These are phyloP conservation scores for Dermatophagoides farinae DNA, from an alignment of 1,140 invertebrate species.

Conservation along the genomic window DNA sequence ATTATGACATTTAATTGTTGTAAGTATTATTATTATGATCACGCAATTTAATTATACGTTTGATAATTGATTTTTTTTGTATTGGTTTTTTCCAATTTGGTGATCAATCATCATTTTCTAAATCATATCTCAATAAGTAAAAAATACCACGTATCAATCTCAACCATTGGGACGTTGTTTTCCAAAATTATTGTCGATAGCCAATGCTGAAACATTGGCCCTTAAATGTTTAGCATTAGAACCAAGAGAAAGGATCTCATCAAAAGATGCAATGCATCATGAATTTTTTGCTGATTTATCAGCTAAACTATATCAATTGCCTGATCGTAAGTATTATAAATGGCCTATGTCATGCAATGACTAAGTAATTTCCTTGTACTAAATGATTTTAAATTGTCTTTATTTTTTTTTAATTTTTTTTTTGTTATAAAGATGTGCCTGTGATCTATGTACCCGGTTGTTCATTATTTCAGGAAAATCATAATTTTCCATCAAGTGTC, in stretches of 20 bases:
- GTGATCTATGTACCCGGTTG: constrained; percentile 17
- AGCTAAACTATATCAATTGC: constrained; percentile 64
- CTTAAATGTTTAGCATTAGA: constrained; percentile 63
- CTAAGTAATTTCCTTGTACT: no score
- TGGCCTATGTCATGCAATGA: no score
- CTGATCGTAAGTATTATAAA: constrained; percentile 46
- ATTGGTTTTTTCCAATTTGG: not conserved
- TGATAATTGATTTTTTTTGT: constrained; percentile 54
- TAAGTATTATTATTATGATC: no score
- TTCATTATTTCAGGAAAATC: constrained; percentile 15
- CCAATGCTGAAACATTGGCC: constrained; percentile 68
- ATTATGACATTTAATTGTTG: not conserved
- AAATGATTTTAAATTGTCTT: not conserved
- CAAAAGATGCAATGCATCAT: constrained; percentile 65
- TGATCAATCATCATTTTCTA: not conserved
- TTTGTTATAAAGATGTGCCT: constrained; percentile 14
- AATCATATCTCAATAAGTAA: no score
- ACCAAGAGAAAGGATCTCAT: constrained; percentile 62
- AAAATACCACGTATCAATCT: constrained; percentile 45
- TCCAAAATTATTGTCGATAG: constrained; percentile 62
- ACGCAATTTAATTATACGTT: not conserved
- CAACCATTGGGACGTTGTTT: constrained; percentile 62
- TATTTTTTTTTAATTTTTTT: not conserved
- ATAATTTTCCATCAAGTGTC: constrained; percentile 17
- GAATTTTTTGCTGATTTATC: constrained; percentile 74